These are phyloP conservation scores for Syngnathoides biaculeatus DNA, from an alignment of 2,113 vertebrate genomes.

Conservation along the genomic window DNA sequence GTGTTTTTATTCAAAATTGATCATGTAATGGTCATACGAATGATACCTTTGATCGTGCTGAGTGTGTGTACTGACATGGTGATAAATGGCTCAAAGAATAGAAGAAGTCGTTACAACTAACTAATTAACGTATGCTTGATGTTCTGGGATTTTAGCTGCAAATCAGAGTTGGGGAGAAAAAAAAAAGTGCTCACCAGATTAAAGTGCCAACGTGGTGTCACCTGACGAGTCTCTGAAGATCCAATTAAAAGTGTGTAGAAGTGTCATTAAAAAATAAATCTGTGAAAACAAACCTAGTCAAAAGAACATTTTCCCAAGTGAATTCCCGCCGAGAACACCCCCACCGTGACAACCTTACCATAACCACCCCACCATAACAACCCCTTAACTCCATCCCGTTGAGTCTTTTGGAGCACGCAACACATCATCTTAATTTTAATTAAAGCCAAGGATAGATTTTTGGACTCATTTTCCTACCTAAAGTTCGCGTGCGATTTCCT, in stretches of 20 bases:
- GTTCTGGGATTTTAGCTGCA: neutral
- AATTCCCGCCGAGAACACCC: neutral
- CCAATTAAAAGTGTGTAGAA: slow-evolving; percentile 8
- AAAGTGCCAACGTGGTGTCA: neutral
- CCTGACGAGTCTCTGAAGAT: slow-evolving; percentile 5
- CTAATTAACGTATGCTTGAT: neutral
- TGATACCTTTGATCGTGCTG: neutral
- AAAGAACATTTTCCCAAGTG: neutral
- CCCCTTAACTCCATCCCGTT: neutral
- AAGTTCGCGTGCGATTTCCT: neutral
- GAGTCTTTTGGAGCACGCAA: neutral
- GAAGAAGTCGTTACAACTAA: neutral
- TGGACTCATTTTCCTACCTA: neutral
- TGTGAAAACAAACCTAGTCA: neutral
- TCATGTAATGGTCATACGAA: neutral
- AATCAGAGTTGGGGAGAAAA: neutral
- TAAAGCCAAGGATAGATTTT: neutral
- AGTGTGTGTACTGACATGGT: neutral
- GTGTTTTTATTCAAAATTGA: neutral
- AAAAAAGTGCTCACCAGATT: neutral
- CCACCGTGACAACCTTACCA: neutral
- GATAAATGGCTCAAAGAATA: neutral
- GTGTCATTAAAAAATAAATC: neutral
- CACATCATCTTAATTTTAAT: slow-evolving; percentile 1
- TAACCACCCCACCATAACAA: neutral